phyloP scores from a whole-genome alignment of 2,888 invertebrate species.

The Xanthia togata region DNA sequence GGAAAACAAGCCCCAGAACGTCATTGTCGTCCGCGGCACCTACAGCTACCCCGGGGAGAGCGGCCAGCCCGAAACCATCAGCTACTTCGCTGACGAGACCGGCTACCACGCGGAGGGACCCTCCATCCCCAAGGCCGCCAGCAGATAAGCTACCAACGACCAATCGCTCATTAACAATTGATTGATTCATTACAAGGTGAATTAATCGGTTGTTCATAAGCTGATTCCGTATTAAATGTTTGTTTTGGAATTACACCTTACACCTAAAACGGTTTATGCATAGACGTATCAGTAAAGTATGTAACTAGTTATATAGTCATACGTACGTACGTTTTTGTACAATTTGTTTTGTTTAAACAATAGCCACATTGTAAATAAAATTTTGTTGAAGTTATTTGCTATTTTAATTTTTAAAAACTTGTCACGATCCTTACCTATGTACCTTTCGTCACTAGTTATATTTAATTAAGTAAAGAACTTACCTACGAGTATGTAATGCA shows the following conservation, averaged over 20 bases:
- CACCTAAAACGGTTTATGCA: constrained; percentile 2
- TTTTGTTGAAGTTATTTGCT: constrained; percentile 15
- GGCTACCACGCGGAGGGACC: constrained; percentile 91
- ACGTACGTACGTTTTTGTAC: constrained; percentile 25
- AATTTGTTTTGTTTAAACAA: constrained; percentile 22
- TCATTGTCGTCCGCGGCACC: constrained; percentile 90
- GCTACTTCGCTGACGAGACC: constrained; percentile 91
- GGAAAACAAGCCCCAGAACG: constrained; percentile 90
- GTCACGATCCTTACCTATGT: not conserved
- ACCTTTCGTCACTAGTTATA: not conserved
- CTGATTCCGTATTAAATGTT: constrained; percentile 6
- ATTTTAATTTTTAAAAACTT: constrained; percentile 14
- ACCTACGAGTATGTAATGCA: too few species aligned
- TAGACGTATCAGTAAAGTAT: constrained; percentile 31
- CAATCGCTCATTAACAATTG: constrained; percentile 56
- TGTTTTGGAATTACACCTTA: constrained; percentile 15
- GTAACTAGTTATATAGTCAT: constrained; percentile 26
- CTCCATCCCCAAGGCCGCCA: constrained; percentile 89
- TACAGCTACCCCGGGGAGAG: constrained; percentile 90
- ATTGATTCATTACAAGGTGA: constrained; percentile 34
- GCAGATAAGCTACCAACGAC: constrained; percentile 65
- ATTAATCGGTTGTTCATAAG: constrained; percentile 41
- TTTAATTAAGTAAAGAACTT: not conserved
- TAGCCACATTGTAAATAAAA: constrained; percentile 33
- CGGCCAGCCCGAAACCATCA: constrained; percentile 87